Evolutionary conservation across 2,113 vertebrate genomes (phyloP).

Genomic region (Puma concolor): DNA sequence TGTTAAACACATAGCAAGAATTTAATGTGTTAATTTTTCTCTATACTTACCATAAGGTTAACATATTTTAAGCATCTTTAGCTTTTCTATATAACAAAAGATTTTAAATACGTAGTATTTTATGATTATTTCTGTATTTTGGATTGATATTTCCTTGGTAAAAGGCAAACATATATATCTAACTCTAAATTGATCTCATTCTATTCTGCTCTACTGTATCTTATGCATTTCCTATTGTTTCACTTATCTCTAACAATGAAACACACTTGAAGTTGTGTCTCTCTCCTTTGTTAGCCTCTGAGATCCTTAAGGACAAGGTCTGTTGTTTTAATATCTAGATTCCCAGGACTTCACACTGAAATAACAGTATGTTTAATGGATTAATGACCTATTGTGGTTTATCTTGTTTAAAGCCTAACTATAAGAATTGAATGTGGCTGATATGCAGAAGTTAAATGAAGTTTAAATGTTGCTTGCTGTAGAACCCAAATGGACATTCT

Average conservation of each 20-base stretch:
- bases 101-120: neutral
- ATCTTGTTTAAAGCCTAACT: neutral
- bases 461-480: neutral
- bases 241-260: neutral
- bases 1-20: neutral
- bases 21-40: neutral
- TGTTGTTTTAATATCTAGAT: neutral
- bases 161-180: neutral
- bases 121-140: neutral
- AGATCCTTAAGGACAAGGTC: neutral
- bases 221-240: neutral
- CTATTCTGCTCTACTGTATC: neutral
- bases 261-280: neutral
- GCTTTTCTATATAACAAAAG: neutral
- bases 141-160: neutral
- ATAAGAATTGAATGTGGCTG: neutral
- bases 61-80: neutral
- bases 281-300: neutral
- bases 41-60: neutral
- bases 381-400: neutral
- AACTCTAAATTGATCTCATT: neutral
- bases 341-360: neutral
- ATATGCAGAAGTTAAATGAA: neutral
- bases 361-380: neutral
- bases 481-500: neutral